phyloP scores from a whole-genome alignment of 1,140 invertebrate species.

The Zaprionus kolodkinae region DNA sequence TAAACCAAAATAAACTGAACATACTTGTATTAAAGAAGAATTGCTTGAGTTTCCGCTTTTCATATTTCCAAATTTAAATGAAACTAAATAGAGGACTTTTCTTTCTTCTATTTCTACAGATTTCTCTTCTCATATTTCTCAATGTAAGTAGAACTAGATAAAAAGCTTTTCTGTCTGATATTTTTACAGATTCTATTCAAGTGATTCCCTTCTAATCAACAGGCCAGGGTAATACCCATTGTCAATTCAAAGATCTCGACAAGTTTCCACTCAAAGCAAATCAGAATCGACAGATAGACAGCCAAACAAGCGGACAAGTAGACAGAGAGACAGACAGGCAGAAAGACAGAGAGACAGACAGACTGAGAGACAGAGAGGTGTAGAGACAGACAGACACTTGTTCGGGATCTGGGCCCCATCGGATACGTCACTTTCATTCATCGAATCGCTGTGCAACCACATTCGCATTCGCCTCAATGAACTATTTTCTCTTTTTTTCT shows the following conservation, averaged over 20 bases:
- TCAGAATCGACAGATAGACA: background rate
- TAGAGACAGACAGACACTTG: conserved; percentile 25
- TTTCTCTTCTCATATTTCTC: no score
- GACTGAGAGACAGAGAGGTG: no score
- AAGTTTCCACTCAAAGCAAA: background rate
- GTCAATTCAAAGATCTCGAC: background rate
- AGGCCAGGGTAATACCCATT: background rate
- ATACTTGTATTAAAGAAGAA: no score
- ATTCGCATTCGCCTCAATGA: conserved; percentile 52
- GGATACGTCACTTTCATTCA: conserved; percentile 18
- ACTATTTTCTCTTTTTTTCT: conserved; percentile 56
- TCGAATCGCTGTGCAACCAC: conserved; percentile 16
- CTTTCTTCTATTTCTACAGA: no score
- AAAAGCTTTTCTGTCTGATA: no score
- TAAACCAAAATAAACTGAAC: no score
- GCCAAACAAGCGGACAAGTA: background rate
- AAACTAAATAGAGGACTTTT: no score
- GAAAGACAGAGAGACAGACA: no score
- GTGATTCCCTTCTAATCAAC: background rate
- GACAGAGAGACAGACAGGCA: background rate
- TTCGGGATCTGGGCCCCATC: background rate
- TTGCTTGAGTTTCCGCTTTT: no score
- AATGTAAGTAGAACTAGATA: no score
- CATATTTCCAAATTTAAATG: no score
- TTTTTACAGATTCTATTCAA: no score